Base-by-base conservation (phyloP, 2,888 invertebrate species). In the Ectropis crepuscularia region DNA sequence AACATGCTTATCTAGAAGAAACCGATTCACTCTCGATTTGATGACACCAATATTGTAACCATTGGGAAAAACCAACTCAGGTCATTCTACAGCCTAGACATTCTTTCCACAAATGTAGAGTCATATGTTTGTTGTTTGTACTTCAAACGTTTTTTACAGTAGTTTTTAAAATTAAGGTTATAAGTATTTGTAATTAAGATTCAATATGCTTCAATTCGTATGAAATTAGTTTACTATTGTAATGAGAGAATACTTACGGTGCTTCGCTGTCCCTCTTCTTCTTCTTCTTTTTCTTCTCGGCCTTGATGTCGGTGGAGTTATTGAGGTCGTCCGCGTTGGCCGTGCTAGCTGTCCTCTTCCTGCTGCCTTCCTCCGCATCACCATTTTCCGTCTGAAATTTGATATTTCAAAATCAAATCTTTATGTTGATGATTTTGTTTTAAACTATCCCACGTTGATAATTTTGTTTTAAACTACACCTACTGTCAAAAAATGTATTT, bases 201-300 rank as follows among this genome's bases (percentile, higher is more conserved):
- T 28, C 16, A 28, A 28, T 28, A 28, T 28, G 16, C 16, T 28
- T 28, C 11, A 5, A 6, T 45, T 45, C 11, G 6, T 11, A 45
- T 10, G 7, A 11, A 45, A 45, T 11, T 6, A 10, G 12, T 6
- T 11, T 10, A 45, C 7, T 6, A n/a, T 46, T 12, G 11, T 6
- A 4, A 16, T 5, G 0, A 53, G 37, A 11, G 47, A 16, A 36
- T 67, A 80, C 81, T 78, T 71, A 82, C 81, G 77, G 72, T 5
- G 80, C 79, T 61, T 90, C 87, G 46, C 93, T 93, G 70, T 94
- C 94, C 78, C 94, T 93, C 77, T 94, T 95, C 82, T 94, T 95
- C 84, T 95, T 95, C 83, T 94, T 95, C 84, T 95, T 95, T 76
- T 95, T 95, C 85, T 95, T 95, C 75, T 94, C 93, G 0, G 89